Base-by-base conservation (phyloP, 2,888 invertebrate genomes). In the Drosophila macrospina region DNA sequence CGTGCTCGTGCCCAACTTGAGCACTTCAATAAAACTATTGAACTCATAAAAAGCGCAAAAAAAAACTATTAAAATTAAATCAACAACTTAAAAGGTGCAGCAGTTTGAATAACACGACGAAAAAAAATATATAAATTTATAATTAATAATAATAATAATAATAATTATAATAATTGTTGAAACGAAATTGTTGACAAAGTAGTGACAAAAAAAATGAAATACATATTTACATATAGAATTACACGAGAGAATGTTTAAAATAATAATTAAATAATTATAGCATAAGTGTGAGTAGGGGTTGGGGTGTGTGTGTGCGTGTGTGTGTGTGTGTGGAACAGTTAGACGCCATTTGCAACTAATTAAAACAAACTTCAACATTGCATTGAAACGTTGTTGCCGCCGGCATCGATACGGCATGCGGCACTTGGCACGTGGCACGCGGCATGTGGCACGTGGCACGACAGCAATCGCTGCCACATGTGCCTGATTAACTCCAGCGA, bases 81-180 rank as follows among this genome's bases (percentile, higher is more conserved):
- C 88, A 83, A 88, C 83, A 83, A 88, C 86, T 80, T 83, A 86
- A 82, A 86, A 87, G 63, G 70, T 56, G 70, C 73, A 87, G 74
- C 81, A 78, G 56, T 51, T 32, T 55, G 59, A 67, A 67, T 71
- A 75, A 65, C 54, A 66, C 8, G 52, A 41, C 62, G 32, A 60
- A 57, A 67, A 69, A 76, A 61, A 59, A 45, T 20, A 20, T 20
- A 3, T 20, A 20, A 20, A 20, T 1, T 20, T 20, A 1, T 20
- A 50, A 42, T 26, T 56, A 28, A 37, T 47, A 26, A 26, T 26
- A 26, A 26, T 37, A 34, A 42, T 59, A 59, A 50, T 59, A 13
- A 54, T 51, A 41, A 36, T 30, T 48, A 15, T 59, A 68, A 59
- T 56, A 56, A 48, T 55, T 56, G 6, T 32, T 47, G 45, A 34